These are phyloP conservation scores for Microcebus murinus DNA, from an alignment of 2,113 vertebrate species.

Conservation along the genomic window DNA sequence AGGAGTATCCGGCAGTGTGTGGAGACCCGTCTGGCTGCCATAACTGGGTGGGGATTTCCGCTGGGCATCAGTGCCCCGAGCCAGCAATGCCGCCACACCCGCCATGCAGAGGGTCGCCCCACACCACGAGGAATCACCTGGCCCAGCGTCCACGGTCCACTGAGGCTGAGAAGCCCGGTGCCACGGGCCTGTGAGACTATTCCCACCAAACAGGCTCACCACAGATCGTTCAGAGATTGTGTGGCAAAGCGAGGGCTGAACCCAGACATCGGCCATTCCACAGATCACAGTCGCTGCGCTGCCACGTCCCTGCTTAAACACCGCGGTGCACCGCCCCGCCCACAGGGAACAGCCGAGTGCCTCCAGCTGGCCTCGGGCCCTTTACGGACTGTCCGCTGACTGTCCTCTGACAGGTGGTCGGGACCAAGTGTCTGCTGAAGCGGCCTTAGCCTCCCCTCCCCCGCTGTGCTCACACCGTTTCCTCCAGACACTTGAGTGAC, in stretches of 20 bases:
- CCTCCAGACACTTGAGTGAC: background rate
- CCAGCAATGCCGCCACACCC: background rate
- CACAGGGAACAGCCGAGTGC: background rate
- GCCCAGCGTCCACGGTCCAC: background rate
- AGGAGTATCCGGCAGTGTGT: background rate
- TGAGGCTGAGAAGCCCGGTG: rapidly evolving
- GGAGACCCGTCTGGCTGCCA: background rate
- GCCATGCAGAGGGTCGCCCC: rapidly evolving
- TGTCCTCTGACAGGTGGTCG: background rate
- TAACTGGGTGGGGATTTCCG: no score
- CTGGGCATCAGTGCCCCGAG: background rate
- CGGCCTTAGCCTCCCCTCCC: background rate
- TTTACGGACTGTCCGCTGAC: background rate
- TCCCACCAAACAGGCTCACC: background rate
- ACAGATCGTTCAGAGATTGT: background rate
- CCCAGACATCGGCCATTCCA: background rate
- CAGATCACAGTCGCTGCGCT: no score
- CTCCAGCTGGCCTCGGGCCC: background rate
- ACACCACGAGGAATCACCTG: background rate
- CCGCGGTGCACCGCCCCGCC: rapidly evolving
- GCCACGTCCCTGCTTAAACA: no score
- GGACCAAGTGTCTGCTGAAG: no score
- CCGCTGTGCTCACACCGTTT: background rate
- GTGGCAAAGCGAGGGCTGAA: background rate
- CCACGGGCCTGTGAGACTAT: background rate